These are phyloP conservation scores for Microcebus griseorufus DNA, from an alignment of 2,113 vertebrate species.

Conservation along the genomic window DNA sequence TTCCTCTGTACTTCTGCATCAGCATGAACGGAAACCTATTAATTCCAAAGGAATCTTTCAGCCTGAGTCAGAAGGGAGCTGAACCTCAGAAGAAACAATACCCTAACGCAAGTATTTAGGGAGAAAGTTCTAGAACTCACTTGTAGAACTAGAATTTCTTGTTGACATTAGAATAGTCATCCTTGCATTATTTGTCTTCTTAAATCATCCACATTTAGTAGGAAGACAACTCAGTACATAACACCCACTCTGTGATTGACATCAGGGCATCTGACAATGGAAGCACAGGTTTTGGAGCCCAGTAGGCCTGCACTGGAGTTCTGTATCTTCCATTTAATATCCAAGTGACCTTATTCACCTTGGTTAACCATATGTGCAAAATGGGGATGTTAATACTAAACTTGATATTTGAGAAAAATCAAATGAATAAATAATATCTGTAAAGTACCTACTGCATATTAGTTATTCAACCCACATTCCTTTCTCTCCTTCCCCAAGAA, in stretches of 20 bases:
- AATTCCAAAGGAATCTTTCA: constrained; percentile 26
- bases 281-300: neutral
- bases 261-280: neutral
- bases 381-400: neutral
- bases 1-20: neutral
- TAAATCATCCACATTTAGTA: neutral
- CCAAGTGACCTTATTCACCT: neutral
- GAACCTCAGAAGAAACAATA: neutral
- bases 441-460: neutral
- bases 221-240: neutral
- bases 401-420: neutral
- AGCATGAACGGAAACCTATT: neutral
- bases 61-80: neutral
- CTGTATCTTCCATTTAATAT: neutral
- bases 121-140: neutral
- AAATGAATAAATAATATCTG: neutral
- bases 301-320: neutral
- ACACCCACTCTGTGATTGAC: neutral
- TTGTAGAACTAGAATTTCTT: neutral
- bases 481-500: neutral
- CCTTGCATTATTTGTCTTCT: neutral
- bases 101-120: neutral
- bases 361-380: neutral
- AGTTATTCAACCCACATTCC: neutral
- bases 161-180: neutral